These are phyloP conservation scores for Lipophrys pholis DNA, from an alignment of 2,113 vertebrate species.

Conservation along the genomic window DNA sequence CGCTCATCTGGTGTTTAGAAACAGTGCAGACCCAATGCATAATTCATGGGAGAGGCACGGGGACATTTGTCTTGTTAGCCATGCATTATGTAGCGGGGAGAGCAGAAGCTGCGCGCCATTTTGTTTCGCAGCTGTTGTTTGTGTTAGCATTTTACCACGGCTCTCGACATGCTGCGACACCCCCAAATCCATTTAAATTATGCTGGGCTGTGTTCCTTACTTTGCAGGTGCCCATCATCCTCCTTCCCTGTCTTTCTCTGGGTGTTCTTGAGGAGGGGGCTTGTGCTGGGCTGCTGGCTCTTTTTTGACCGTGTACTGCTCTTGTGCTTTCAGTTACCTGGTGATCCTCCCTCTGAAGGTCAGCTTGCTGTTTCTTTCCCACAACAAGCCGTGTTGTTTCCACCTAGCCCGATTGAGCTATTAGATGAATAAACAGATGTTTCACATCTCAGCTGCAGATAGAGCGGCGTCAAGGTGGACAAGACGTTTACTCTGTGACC, in stretches of 20 bases:
- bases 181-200: slow-evolving; percentile 24
- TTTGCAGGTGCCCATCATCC: slow-evolving; percentile 45
- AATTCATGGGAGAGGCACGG: slow-evolving; percentile 87
- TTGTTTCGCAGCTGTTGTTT: slow-evolving; percentile 87
- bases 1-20: slow-evolving; percentile 86
- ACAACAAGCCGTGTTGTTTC: slow-evolving; percentile 2
- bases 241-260: not conserved
- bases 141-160: slow-evolving; percentile 74
- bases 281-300: not conserved
- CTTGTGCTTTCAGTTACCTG: slow-evolving; percentile 6
- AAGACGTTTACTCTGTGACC: slow-evolving; percentile 15
- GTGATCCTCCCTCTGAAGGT: slow-evolving; percentile 32
- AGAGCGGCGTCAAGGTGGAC: not conserved
- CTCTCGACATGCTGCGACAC: slow-evolving; percentile 17
- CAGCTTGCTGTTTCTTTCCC: not conserved
- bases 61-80: slow-evolving; percentile 92
- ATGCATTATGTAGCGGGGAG: slow-evolving; percentile 89
- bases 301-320: slow-evolving; percentile 10
- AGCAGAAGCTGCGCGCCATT: slow-evolving; percentile 74
- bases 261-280: not conserved
- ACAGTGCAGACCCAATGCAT: slow-evolving; percentile 88
- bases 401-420: slow-evolving; percentile 7
- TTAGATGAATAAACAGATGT: slow-evolving; percentile 17
- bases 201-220: slow-evolving; percentile 12
- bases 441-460: slow-evolving; percentile 16